A percentile compares a stretch with the other conserved stretches of the same genome.
These are phyloP conservation scores for Crotophaga sulcirostris DNA, from an alignment of 2,113 vertebrate genomes.

Conservation along the genomic window DNA sequence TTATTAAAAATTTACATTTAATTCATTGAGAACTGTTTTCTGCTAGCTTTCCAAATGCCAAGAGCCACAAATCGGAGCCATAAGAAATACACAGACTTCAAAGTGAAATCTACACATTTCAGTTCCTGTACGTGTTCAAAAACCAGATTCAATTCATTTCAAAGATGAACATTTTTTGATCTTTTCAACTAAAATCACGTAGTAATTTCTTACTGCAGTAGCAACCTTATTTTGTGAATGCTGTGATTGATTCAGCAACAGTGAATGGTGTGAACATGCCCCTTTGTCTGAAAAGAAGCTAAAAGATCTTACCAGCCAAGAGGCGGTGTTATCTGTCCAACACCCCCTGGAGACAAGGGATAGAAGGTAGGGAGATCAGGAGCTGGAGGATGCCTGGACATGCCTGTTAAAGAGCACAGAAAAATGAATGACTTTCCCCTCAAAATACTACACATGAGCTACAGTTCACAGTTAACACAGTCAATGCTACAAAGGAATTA, in stretches of 20 bases:
- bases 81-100: conserved; percentile 62
- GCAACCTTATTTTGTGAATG: conserved; percentile 15
- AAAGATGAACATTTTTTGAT: conserved; percentile 32
- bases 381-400: conserved; percentile 92
- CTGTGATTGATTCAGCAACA: background rate
- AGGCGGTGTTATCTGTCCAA: conserved; percentile 96
- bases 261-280: background rate
- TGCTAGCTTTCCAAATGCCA: conserved; percentile 51
- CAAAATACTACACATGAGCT: background rate
- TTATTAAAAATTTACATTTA: conserved; percentile 43
- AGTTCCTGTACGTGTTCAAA: conserved; percentile 32
- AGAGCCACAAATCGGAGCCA: conserved; percentile 58
- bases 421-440: conserved; percentile 1
- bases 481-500: background rate
- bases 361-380: conserved; percentile 97
- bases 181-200: conserved; percentile 49
- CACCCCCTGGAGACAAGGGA: conserved; percentile 91
- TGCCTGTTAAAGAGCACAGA: conserved; percentile 81
- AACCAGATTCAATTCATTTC: conserved; percentile 46
- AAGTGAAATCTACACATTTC: conserved; percentile 55
- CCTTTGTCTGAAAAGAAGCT: conserved; percentile 15
- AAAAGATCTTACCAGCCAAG: conserved; percentile 91
- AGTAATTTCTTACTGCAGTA: background rate
- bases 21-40: conserved; percentile 1
- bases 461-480: background rate